phyloP scores from a whole-genome alignment of 2,888 invertebrate species.

The Lamellibrachia satsuma region DNA sequence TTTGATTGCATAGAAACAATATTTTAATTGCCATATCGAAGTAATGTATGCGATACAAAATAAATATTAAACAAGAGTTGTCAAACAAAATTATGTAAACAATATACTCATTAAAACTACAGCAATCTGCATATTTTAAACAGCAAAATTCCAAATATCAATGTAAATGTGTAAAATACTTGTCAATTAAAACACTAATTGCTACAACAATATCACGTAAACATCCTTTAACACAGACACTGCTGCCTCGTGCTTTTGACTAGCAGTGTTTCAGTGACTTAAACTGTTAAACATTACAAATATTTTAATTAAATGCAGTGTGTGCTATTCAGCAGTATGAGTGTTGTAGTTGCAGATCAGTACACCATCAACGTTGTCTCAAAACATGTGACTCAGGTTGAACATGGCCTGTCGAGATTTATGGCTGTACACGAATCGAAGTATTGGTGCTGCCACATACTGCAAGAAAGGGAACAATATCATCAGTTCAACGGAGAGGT shows the following conservation, averaged over 20 bases:
- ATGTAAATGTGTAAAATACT: neutral
- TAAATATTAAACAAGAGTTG: neutral
- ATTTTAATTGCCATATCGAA: conserved; percentile 6
- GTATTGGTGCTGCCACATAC: conserved; percentile 3
- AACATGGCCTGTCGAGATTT: conserved; percentile 3
- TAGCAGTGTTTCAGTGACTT: neutral
- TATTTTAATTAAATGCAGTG: neutral
- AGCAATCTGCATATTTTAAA: neutral
- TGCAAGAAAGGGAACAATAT: neutral
- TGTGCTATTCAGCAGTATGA: neutral
- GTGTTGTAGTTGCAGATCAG: neutral
- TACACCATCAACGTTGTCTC: neutral
- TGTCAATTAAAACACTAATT: neutral
- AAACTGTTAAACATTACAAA: neutral
- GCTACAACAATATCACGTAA: neutral
- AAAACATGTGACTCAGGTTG: conserved; percentile 17
- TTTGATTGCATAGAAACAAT: neutral
- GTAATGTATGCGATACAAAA: neutral
- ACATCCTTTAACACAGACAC: neutral
- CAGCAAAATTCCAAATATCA: neutral
- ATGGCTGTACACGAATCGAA: neutral
- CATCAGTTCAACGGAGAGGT: no score
- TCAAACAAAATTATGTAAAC: neutral
- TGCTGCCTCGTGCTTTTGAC: neutral
- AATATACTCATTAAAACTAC: neutral